Evolutionary conservation across 2,797 vertebrate genomes (phyloP), one percentile per base, ranked within the genome.

Genomic region (Notamacropus eugenii): DNA sequence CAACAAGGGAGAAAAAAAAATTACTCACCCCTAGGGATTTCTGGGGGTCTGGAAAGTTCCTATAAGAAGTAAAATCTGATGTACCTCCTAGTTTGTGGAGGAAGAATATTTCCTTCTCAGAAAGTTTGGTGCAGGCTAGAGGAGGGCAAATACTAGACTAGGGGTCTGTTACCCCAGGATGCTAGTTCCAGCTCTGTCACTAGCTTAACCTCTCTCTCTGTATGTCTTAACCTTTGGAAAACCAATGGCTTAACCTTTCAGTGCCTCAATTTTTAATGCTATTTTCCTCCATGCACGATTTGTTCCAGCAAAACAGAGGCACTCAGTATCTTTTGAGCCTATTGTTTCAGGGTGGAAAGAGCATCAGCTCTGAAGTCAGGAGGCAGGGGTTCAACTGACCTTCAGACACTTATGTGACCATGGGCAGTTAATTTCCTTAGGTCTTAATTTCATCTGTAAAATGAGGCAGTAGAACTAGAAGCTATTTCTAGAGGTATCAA

Each of bases 1-100:
- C 55, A 93, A 96, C 94, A 96, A 94, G 92, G 92, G 87, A 52
- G 46, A 59, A 96, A 97, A 97, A 97, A 59, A 96, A 94, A 92
- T 55, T 94, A 92, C 57, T 54, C 54, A 93, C 87, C 90, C 92
- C 94, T 96, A 94, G 58, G 92, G 95, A 95, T 87, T 96, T 90
- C 62, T 0, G 13, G 82, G 94, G 56, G 87, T 92, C 29, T 67
- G 55, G 82, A 94, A 94, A 92, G 93, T 14, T 93, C n/a, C 40
- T 87, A n/a, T 22, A 55, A 62, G 92, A 93, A 94, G n/a, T 31
- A 12, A 54, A 46, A 34, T 93, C 54, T 90, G 57, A 58, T 6
- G 92, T 92, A 50, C 82, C n/a, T 91, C 27, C 34, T 9, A n/a
- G 24, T 91, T 92, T 56, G 55, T 62, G 57, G 14, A 54, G 82